A percentile compares a stretch with the other conserved stretches of the same genome.
These are phyloP conservation scores for Dryoscopus gambensis DNA, from an alignment of 2,113 vertebrate genomes.

Conservation along the genomic window DNA sequence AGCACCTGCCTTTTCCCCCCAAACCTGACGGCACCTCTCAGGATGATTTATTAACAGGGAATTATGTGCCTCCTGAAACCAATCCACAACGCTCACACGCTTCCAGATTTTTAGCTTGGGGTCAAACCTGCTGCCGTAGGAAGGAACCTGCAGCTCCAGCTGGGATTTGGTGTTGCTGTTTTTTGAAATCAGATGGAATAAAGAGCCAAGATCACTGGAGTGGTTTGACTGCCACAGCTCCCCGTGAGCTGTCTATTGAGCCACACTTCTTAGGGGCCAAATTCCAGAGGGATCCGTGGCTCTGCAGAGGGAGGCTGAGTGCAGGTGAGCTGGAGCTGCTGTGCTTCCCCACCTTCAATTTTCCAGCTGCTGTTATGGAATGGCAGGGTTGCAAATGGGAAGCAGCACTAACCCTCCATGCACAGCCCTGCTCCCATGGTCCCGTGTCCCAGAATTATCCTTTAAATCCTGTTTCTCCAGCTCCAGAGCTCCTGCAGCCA, in stretches of 20 bases:
- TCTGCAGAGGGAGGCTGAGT: not conserved
- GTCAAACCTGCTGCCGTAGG: not conserved
- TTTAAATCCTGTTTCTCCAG: not conserved
- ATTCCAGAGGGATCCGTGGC: not conserved
- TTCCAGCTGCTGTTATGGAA: not conserved
- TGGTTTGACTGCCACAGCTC: not conserved
- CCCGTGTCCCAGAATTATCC: not conserved
- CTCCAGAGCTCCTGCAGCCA: not conserved
- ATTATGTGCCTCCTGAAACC: not conserved
- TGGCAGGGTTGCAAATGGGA: not conserved
- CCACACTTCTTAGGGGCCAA: not conserved
- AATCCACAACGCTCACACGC: fast-evolving
- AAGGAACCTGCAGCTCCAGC: not conserved
- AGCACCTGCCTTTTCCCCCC: not conserved
- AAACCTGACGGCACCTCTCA: not conserved
- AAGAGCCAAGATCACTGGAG: not conserved
- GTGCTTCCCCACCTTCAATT: not conserved
- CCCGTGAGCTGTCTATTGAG: not conserved
- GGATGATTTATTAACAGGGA: not conserved
- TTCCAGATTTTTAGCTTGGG: not conserved
- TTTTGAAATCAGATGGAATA: not conserved
- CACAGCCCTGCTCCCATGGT: not conserved
- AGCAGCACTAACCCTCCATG: not conserved
- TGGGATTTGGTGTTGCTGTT: not conserved
- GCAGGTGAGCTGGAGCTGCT: not conserved